phyloP scores from a whole-genome alignment of 2,797 vertebrate species.

The Mormyrops boulengeri region DNA sequence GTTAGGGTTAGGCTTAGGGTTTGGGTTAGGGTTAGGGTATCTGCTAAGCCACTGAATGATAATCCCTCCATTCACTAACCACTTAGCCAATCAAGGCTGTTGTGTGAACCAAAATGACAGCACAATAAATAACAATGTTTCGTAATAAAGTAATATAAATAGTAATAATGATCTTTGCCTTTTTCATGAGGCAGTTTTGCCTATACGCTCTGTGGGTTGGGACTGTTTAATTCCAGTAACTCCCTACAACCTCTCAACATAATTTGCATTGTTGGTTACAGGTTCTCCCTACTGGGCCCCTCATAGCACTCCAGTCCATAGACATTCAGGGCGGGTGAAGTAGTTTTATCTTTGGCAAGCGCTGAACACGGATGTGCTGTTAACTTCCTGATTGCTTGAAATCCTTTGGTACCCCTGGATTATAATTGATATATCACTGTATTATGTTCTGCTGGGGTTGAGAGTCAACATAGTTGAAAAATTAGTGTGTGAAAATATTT shows the following conservation, averaged over 20 bases:
- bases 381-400: constrained; percentile 1
- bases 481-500: constrained; percentile 24
- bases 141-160: neutral
- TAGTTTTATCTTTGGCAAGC: neutral
- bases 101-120: neutral
- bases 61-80: neutral
- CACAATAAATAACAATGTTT: neutral
- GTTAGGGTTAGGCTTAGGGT: too few relatives aligned
- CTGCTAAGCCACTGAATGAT: neutral
- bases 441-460: constrained; percentile 21
- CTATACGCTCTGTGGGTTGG: neutral
- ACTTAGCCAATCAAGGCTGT: neutral
- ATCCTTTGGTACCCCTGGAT: neutral
- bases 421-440: neutral
- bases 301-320: neutral
- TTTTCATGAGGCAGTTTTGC: neutral
- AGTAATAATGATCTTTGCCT: neutral
- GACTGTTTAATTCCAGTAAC: neutral
- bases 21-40: neutral
- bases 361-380: neutral
- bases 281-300: neutral
- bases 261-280: neutral
- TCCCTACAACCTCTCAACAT: neutral
- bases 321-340: neutral
- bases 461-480: constrained; percentile 19